A percentile compares a stretch with the other conserved stretches of the same genome.
These are phyloP conservation scores for Archips xylosteana DNA, from an alignment of 2,888 invertebrate species.

Conservation along the genomic window DNA sequence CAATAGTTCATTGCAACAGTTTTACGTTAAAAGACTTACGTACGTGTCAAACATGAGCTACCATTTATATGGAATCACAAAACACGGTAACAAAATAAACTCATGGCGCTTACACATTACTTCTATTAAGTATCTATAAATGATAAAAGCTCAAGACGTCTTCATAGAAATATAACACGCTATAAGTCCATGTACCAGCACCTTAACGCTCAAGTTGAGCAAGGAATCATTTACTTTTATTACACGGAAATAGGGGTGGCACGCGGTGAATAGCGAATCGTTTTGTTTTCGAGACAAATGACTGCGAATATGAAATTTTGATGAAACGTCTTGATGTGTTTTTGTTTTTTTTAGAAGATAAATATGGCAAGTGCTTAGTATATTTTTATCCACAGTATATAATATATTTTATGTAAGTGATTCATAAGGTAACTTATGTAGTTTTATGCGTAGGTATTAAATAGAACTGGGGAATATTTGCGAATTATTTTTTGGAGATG, in stretches of 20 bases:
- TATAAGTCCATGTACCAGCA: constrained; percentile 1
- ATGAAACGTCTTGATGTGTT: constrained; percentile 38
- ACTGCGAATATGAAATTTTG: constrained; percentile 43
- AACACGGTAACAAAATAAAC: constrained; percentile 49
- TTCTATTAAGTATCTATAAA: too few species aligned
- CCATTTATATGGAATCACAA: too few species aligned
- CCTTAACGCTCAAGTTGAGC: constrained; percentile 26
- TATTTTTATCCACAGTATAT: not conserved
- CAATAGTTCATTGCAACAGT: too few species aligned
- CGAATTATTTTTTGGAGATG: too few species aligned
- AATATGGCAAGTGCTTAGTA: not conserved
- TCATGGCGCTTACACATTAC: constrained; percentile 41
- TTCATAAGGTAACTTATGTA: too few species aligned
- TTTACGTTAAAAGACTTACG: too few species aligned
- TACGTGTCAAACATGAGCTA: too few species aligned
- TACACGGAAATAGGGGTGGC: constrained; percentile 61
- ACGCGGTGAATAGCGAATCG: constrained; percentile 49
- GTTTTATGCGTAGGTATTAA: too few species aligned
- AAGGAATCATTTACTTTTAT: constrained; percentile 65
- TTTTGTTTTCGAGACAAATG: constrained; percentile 57
- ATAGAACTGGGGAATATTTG: too few species aligned
- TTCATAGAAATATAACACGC: not conserved
- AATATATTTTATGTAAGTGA: too few species aligned
- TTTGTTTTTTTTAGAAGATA: constrained; percentile 29
- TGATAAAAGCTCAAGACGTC: not conserved